Evolutionary conservation across 2,888 invertebrate genomes (phyloP), one percentile per base, ranked within the genome.

Genomic region (Apotomis capreana): DNA sequence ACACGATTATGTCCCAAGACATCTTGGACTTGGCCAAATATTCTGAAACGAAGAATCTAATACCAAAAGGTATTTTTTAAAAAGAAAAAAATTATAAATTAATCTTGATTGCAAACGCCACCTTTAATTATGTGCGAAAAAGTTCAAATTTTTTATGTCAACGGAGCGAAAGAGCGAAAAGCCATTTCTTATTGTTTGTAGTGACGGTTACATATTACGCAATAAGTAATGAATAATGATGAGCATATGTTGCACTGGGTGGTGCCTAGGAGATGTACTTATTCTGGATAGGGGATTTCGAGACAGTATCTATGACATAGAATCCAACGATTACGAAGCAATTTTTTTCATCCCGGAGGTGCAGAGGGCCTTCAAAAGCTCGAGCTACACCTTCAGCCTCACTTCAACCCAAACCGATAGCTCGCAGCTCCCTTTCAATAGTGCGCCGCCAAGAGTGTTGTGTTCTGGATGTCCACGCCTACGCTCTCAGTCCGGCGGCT

Each of bases 11-110:
- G 74, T 75, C 40, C 58, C 62, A 52, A 65, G 44, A 49, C 74
- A 75, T 68, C 65, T 74, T 57, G 75, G 74, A 40, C 9, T 76
- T 61, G 73, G 61, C 10, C 74, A 70, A 68, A 64, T 74, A 63
- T 67, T 59, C 63, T 71, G 71, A 59, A 65, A 74, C 10, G 74
- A 76, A 44, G 40, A 73, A 75, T 59, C 52, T 75, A 10, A 59
- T 75, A 44, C 72, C 75, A 69, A 75, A 64, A 69, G 51, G 49
- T 37, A 54, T 74, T 54, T 60, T 60, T 8, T 15, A 15, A 4
- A 60, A 60, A 15, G 60, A 60, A 15, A 10, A n/a, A 15, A 44
- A 13, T 0, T 6, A 4, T 3, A 60, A 9, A 60, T 9, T 37
- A 60, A 8, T 58, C 0, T 4, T 58, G 36, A 60, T 60, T 37